These are phyloP conservation scores for Holothuria scabra DNA, from an alignment of 53 echinoderm and acorn worm genomes.

Conservation along the genomic window DNA sequence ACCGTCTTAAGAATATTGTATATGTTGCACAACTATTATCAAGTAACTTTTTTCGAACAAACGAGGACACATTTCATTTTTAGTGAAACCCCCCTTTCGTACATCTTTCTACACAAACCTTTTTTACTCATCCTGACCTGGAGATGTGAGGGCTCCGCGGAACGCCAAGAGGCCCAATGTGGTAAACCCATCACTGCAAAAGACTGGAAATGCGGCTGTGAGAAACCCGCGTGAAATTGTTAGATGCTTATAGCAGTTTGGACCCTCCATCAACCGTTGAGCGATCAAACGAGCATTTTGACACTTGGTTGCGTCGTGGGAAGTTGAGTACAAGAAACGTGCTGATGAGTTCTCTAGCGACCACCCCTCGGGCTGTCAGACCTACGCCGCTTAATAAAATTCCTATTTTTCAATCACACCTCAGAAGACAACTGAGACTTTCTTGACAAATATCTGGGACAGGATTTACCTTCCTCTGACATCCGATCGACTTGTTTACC, in stretches of 20 bases:
- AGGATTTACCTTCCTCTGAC: conserved; percentile 38
- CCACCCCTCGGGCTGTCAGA: conserved; percentile 44
- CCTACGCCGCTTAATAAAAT: conserved; percentile 45
- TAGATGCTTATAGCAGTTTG: conserved; percentile 6
- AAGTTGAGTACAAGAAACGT: conserved; percentile 43
- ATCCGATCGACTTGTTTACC: conserved; percentile 43
- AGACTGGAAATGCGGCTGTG: no score
- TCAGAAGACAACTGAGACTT: conserved; percentile 45
- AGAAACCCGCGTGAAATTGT: no score
- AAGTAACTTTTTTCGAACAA: no score
- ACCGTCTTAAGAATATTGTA: no score
- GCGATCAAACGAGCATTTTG: conserved; percentile 31
- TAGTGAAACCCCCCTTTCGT: no score
- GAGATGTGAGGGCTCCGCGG: no score
- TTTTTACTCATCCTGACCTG: no score
- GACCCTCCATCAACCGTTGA: conserved; percentile 21
- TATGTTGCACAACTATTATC: no score
- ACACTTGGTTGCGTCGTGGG: conserved; percentile 48
- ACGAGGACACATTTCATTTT: no score
- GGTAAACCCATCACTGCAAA: no score
- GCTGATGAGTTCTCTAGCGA: conserved; percentile 43
- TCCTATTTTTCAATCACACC: conserved; percentile 49
- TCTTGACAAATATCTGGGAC: conserved; percentile 49
- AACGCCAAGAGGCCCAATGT: no score
- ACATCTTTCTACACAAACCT: no score